Conservation (phyloP, 2,888 invertebrate genomes). For the Tiliacea citrago region DNA sequence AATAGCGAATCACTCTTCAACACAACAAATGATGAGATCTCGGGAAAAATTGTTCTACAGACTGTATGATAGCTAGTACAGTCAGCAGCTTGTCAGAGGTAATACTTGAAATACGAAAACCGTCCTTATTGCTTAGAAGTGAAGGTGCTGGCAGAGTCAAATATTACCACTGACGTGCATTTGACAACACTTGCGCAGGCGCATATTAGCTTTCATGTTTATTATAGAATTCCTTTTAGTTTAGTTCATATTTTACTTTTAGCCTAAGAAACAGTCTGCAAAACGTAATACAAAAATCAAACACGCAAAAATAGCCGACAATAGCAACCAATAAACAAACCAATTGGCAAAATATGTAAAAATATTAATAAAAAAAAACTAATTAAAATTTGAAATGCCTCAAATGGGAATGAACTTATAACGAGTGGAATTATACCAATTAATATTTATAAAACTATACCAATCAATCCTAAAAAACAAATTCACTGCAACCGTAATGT, state of each 20-base stretch:
- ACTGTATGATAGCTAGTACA: conserved; percentile 38
- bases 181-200: conserved; percentile 18
- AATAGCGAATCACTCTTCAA: conserved; percentile 60
- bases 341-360: conserved; percentile 64
- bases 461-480: conserved; percentile 57
- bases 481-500: conserved; percentile 65
- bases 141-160: neutral
- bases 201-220: conserved; percentile 19
- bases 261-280: conserved; percentile 53
- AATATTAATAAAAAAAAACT: conserved; percentile 44
- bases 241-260: conserved; percentile 32
- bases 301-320: conserved; percentile 65
- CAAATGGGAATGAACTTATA: conserved; percentile 77
- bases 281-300: conserved; percentile 61
- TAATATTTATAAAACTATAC: conserved; percentile 59
- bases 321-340: conserved; percentile 65
- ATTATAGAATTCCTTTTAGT: conserved; percentile 23
- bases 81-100: neutral
- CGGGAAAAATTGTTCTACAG: conserved; percentile 61
- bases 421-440: conserved; percentile 66
- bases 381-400: conserved; percentile 78
- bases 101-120: neutral
- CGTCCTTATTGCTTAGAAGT: neutral
- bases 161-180: neutral
- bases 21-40: conserved; percentile 68